phyloP scores from a whole-genome alignment of 2,113 vertebrate species.

The Rhabdomys dilectus region DNA sequence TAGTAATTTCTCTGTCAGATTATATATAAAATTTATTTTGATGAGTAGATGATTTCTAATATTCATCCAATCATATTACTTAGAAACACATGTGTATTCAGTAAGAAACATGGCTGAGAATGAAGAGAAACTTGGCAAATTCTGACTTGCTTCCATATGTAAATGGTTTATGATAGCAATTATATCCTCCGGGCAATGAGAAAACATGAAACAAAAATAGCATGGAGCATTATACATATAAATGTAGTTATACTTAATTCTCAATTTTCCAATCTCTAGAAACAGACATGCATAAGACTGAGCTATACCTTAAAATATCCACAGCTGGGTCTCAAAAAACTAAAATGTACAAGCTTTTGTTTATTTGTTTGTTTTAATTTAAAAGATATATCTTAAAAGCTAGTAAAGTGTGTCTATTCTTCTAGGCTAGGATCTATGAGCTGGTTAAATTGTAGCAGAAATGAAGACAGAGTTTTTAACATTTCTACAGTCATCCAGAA shows the following conservation, averaged over 20 bases:
- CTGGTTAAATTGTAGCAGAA: not conserved
- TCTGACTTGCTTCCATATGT: not conserved
- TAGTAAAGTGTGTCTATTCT: not conserved
- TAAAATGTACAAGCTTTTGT: not conserved
- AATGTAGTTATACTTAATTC: slow-evolving; percentile 10
- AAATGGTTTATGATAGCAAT: not conserved
- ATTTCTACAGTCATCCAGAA: slow-evolving; percentile 40
- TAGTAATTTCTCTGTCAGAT: not conserved
- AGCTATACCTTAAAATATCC: slow-evolving; percentile 24
- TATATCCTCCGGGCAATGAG: not conserved
- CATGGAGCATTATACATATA: not conserved
- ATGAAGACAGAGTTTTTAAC: slow-evolving; percentile 36
- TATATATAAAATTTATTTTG: not conserved
- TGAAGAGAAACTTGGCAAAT: not conserved
- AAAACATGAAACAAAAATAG: slow-evolving; percentile 6
- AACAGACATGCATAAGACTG: not conserved
- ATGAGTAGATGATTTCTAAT: not conserved
- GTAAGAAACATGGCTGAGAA: not conserved
- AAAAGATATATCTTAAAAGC: slow-evolving; percentile 36
- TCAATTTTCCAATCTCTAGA: not conserved
- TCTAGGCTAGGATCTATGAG: not conserved
- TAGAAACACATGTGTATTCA: not conserved
- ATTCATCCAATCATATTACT: not conserved
- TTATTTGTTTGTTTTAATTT: not conserved
- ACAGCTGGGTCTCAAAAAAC: not conserved